These are phyloP conservation scores for Silurus meridionalis DNA, from an alignment of 2,113 vertebrate species.

Conservation along the genomic window DNA sequence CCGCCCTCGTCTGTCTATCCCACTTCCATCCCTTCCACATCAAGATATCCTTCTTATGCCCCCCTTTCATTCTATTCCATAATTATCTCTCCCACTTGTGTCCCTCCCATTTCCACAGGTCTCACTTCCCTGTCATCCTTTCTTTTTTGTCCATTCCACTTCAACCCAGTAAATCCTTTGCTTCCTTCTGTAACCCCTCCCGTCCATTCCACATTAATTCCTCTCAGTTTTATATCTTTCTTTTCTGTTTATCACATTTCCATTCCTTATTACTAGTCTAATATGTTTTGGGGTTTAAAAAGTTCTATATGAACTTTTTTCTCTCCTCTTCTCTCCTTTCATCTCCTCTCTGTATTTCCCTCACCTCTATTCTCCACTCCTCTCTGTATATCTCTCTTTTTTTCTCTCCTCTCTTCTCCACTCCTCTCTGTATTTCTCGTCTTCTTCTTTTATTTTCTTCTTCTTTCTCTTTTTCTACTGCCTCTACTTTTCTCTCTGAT, in stretches of 20 bases:
- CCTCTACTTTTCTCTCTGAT: no score
- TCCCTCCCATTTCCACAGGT: no score
- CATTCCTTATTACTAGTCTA: not conserved
- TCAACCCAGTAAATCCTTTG: not conserved
- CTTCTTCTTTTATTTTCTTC: not conserved
- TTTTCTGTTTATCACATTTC: not conserved
- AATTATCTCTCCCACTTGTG: not conserved
- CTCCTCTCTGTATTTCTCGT: not conserved
- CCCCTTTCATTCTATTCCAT: not conserved
- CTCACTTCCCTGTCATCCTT: no score
- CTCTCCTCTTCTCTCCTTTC: not conserved
- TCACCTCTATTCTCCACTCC: not conserved
- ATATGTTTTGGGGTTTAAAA: not conserved
- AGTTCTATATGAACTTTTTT: not conserved
- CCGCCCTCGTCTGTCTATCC: not conserved
- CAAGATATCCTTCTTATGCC: no score
- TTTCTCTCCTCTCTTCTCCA: not conserved
- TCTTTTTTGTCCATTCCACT: not conserved
- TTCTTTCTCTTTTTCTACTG: not conserved
- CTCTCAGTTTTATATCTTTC: no score
- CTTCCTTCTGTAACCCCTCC: no score
- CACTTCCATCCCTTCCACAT: not conserved
- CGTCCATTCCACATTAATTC: no score
- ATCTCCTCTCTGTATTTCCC: not conserved
- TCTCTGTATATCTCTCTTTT: not conserved